A percentile compares a stretch with the other conserved stretches of the same genome.
phyloP scores from a whole-genome alignment of 2,113 vertebrate genomes.

The Vidua chalybeata region DNA sequence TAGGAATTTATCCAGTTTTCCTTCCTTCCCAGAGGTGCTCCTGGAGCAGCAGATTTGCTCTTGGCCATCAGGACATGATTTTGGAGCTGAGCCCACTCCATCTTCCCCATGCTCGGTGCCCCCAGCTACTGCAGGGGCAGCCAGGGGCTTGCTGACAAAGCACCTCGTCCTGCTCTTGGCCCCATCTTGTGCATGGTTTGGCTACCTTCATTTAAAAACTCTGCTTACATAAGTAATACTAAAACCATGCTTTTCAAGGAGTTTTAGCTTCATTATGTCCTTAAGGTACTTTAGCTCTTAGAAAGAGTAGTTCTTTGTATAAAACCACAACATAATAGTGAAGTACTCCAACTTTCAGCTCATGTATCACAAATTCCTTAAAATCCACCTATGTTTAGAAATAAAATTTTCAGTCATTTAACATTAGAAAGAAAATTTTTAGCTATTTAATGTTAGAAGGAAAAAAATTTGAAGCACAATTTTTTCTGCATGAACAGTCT shows the following conservation, averaged over 20 bases:
- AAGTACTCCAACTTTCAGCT: background rate
- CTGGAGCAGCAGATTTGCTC: background rate
- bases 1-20: background rate
- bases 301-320: background rate
- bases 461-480: background rate
- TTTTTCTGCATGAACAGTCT: background rate
- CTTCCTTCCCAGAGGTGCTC: background rate
- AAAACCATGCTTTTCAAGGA: background rate
- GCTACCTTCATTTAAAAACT: background rate
- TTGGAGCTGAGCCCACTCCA: background rate
- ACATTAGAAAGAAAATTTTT: background rate
- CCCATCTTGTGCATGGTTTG: background rate
- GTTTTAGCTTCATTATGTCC: background rate
- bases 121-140: background rate
- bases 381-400: background rate
- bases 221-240: background rate
- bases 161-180: background rate
- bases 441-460: background rate
- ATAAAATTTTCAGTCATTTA: background rate
- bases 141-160: background rate
- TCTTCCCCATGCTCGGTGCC: accelerated
- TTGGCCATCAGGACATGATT: background rate
- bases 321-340: background rate
- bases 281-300: background rate
- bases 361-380: background rate